Percentiles rank a stretch among this genome's conserved stretches.
Conservation (phyloP, 2,113 vertebrate genomes). For the Macaca nemestrina region DNA sequence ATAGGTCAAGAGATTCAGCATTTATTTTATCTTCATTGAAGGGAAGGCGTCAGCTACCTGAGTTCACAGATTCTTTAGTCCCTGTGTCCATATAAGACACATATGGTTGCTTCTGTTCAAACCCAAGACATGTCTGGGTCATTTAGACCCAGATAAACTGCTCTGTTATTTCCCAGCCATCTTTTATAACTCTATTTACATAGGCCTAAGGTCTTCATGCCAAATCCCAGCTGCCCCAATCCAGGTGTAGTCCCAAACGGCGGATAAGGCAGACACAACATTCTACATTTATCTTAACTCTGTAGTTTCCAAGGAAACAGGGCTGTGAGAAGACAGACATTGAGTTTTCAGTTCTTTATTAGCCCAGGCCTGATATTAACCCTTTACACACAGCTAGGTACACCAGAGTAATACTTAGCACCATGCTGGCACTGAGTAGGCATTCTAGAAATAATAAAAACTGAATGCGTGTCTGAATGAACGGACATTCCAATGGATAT, state of each 20-base stretch:
- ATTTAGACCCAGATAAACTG: background rate
- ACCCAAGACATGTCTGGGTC: background rate
- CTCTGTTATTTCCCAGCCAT: background rate
- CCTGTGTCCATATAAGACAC: rapidly evolving
- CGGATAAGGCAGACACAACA: background rate
- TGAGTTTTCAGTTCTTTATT: background rate
- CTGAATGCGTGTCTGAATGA: background rate
- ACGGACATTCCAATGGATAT: rapidly evolving
- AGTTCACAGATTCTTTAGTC: background rate
- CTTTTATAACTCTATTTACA: background rate
- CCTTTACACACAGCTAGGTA: background rate
- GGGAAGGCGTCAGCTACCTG: background rate
- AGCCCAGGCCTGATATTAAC: background rate
- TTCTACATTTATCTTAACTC: conserved; percentile 50
- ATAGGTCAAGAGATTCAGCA: background rate
- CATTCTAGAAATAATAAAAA: background rate
- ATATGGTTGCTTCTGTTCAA: background rate
- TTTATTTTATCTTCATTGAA: background rate
- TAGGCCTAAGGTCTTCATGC: background rate
- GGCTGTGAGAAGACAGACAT: background rate
- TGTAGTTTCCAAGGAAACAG: conserved; percentile 72
- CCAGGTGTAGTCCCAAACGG: background rate
- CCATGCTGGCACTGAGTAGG: background rate
- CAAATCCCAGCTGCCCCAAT: background rate
- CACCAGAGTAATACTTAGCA: background rate